phyloP scores from a whole-genome alignment of 2,888 invertebrate species.

The Arrhopalites spinosus region DNA sequence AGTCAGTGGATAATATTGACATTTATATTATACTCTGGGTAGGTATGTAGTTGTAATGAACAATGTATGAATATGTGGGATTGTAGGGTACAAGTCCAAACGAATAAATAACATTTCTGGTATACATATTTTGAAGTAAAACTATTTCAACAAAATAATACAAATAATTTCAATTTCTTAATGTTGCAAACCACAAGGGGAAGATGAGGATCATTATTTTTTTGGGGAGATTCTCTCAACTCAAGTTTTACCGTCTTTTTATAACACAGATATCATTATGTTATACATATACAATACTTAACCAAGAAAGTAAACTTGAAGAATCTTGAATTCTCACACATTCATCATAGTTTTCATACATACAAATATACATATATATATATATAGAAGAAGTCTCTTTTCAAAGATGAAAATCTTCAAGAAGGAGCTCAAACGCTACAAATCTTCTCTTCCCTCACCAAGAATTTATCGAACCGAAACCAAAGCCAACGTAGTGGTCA shows the following conservation, averaged over 20 bases:
- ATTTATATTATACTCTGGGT: no score
- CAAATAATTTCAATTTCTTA: no score
- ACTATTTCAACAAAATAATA: no score
- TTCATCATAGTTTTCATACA: not conserved
- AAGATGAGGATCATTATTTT: no score
- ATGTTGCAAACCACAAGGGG: no score
- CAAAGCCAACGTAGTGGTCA: slow-evolving; percentile 9
- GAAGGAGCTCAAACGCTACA: not conserved
- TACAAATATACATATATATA: not conserved
- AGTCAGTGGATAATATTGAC: no score
- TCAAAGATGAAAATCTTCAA: not conserved
- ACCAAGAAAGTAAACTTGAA: slow-evolving; percentile 33
- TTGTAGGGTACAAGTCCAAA: slow-evolving; percentile 24
- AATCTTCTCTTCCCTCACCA: not conserved
- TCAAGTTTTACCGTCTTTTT: not conserved
- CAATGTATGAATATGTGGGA: slow-evolving; percentile 2
- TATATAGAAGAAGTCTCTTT: not conserved
- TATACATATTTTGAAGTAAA: not conserved
- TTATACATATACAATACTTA: not conserved
- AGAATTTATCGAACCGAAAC: slow-evolving; percentile 12
- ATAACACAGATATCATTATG: not conserved
- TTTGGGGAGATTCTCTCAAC: no score
- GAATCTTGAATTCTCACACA: slow-evolving; percentile 11
- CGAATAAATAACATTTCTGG: not conserved
- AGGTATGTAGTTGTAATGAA: no score